These are phyloP conservation scores for Tuberolachnus salignus DNA, from an alignment of 2,888 invertebrate species.

Conservation along the genomic window DNA sequence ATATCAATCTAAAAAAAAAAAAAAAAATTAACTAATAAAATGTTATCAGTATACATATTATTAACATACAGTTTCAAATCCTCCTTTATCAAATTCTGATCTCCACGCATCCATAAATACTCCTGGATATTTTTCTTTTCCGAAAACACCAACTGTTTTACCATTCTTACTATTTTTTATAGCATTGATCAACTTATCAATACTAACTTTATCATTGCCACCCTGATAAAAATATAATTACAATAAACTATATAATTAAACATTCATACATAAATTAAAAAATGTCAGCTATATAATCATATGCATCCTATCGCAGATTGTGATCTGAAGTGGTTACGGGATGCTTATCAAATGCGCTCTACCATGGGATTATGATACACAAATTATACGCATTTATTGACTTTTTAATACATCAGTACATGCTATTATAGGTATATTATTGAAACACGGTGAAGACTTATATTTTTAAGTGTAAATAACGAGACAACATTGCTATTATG, in stretches of 20 bases:
- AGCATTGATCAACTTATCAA: conserved; percentile 73
- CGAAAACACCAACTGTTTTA: conserved; percentile 85
- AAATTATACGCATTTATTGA: too few species aligned
- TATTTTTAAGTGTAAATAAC: too few species aligned
- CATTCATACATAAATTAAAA: too few species aligned
- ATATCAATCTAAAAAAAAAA: conserved; percentile 71
- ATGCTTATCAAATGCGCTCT: too few species aligned
- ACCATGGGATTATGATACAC: too few species aligned
- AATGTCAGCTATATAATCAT: too few species aligned
- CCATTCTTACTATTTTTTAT: conserved; percentile 89
- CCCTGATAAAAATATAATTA: conserved; percentile 65
- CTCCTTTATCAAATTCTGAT: conserved; percentile 74
- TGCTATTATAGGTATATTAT: too few species aligned
- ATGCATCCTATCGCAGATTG: too few species aligned
- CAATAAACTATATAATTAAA: not conserved
- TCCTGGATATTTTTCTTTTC: conserved; percentile 91
- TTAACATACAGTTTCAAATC: conserved; percentile 73
- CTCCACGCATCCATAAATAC: conserved; percentile 94
- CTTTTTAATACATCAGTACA: too few species aligned
- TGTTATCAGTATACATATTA: not conserved
- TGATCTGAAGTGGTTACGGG: too few species aligned
- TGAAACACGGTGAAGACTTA: too few species aligned
- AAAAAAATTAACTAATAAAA: not conserved
- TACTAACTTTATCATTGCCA: conserved; percentile 88
- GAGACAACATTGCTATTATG: too few species aligned